These are phyloP conservation scores for Willisornis vidua DNA, from an alignment of 2,113 vertebrate species.

Conservation along the genomic window DNA sequence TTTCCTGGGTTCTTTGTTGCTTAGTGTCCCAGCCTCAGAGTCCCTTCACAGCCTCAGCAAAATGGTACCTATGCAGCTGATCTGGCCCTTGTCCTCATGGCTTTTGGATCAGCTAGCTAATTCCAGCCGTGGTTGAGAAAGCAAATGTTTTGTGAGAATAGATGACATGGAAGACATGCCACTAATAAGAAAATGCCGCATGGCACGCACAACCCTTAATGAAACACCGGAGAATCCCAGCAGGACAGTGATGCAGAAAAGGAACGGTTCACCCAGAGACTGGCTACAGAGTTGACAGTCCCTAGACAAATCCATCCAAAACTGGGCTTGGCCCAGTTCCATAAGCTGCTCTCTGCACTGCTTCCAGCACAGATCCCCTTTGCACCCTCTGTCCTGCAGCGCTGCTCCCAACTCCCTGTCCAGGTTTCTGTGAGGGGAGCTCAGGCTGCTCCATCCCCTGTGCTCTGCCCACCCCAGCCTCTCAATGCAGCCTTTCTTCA, in stretches of 20 bases:
- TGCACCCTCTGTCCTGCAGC: fast-evolving
- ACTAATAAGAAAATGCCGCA: background rate
- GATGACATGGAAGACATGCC: background rate
- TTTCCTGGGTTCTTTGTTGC: background rate
- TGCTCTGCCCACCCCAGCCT: background rate
- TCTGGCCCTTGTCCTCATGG: background rate
- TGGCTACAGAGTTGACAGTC: background rate
- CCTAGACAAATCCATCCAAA: background rate
- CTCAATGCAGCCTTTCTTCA: conserved; percentile 54
- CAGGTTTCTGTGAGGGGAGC: background rate
- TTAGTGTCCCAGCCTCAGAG: background rate
- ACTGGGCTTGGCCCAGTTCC: background rate
- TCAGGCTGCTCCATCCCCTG: background rate
- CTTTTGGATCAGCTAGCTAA: background rate
- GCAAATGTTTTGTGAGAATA: background rate
- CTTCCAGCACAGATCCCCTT: background rate
- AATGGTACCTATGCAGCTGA: background rate
- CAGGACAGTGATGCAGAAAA: background rate
- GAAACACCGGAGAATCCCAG: background rate
- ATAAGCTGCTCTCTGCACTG: background rate
- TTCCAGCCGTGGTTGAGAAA: background rate
- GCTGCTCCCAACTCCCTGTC: fast-evolving
- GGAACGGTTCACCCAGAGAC: fast-evolving
- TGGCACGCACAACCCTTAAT: background rate
- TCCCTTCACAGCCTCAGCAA: background rate